Evolutionary conservation across 2,797 vertebrate species (phyloP).

Genomic region (Dromococcyx pavoninus): DNA sequence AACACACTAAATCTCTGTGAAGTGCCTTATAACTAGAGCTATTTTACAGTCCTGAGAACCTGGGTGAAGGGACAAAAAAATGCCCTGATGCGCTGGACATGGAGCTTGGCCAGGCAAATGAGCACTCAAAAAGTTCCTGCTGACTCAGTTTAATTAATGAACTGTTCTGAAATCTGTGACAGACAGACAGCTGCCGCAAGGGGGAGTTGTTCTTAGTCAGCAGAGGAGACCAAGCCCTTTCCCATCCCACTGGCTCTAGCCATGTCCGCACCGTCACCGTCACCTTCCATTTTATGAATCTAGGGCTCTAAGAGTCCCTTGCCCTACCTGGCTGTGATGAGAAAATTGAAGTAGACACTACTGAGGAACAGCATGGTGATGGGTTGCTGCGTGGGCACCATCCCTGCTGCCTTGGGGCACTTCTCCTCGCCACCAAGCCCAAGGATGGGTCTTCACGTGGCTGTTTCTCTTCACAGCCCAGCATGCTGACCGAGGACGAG

Average conservation of each 20-base stretch:
- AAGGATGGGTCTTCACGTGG: background rate
- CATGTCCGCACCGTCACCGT: background rate
- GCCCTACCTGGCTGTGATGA: background rate
- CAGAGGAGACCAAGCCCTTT: background rate
- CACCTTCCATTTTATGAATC: background rate
- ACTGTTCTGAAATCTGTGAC: background rate
- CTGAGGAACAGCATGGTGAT: background rate
- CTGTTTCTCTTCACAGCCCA: background rate
- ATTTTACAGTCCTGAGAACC: background rate
- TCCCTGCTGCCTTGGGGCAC: background rate
- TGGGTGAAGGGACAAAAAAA: rapidly evolving
- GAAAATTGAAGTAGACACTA: no score
- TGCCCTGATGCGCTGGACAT: background rate
- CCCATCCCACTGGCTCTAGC: background rate
- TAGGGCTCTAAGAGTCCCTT: background rate
- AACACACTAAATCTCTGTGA: background rate
- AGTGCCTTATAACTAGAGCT: rapidly evolving
- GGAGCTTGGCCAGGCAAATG: background rate
- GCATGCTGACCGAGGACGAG: background rate
- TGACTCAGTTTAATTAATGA: no score
- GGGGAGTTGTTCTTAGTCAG: background rate
- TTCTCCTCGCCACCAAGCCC: background rate
- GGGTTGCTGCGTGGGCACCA: background rate
- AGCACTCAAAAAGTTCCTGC: background rate
- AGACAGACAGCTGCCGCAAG: background rate